phyloP scores from a whole-genome alignment of 2,113 vertebrate genomes.

The Mustela nigripes region DNA sequence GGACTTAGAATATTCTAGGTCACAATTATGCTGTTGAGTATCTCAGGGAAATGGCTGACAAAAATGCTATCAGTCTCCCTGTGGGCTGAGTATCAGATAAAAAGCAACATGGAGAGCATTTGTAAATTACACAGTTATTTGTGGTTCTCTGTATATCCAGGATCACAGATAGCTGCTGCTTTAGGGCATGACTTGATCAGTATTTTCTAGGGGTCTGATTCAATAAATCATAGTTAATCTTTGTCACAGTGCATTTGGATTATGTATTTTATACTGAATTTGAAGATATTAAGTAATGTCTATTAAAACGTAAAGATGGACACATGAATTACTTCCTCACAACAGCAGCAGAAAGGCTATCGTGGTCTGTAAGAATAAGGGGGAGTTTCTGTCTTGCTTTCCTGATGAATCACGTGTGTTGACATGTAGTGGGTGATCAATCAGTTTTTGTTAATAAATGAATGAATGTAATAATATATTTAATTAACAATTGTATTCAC shows the following conservation, averaged over 20 bases:
- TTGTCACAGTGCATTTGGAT: background rate
- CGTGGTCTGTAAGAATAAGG: background rate
- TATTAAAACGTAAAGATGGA: background rate
- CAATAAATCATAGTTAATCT: background rate
- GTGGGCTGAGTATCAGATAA: background rate
- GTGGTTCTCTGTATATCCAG: background rate
- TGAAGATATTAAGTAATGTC: background rate
- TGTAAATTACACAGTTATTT: background rate
- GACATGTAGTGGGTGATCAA: background rate
- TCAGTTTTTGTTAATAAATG: background rate
- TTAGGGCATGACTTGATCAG: background rate
- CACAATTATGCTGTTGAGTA: background rate
- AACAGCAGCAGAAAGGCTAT: background rate
- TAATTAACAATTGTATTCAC: background rate
- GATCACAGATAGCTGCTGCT: background rate
- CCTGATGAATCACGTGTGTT: background rate
- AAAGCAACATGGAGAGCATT: background rate
- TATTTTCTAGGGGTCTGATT: background rate
- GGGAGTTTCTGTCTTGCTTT: background rate
- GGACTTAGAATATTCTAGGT: background rate
- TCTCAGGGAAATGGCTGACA: background rate
- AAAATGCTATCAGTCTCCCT: background rate
- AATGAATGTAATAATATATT: background rate
- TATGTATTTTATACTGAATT: background rate
- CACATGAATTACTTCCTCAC: background rate